Evolutionary conservation across 2,113 vertebrate genomes (phyloP).

Genomic region (Osmerus eperlanus): DNA sequence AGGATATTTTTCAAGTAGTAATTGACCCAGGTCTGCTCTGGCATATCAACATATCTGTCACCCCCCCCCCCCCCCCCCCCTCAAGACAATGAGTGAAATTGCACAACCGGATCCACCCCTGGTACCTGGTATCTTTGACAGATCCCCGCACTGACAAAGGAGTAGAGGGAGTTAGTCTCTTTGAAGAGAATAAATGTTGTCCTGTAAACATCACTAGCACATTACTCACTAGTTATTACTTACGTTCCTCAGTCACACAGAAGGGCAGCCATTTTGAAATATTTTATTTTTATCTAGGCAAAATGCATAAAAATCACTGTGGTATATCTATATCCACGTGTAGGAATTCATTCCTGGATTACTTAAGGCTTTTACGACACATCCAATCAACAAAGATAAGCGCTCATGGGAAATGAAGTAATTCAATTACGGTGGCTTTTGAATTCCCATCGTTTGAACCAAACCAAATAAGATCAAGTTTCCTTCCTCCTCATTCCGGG

Average conservation of each 20-base stretch:
- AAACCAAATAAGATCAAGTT: conserved; percentile 17
- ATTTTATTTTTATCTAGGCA: too few relatives aligned
- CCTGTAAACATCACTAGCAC: conserved; percentile 13
- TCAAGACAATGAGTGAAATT: conserved; percentile 24
- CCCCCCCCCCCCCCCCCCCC: not conserved
- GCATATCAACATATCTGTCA: too few relatives aligned
- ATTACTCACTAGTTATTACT: not conserved
- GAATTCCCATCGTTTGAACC: conserved; percentile 7
- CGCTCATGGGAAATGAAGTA: conserved; percentile 20
- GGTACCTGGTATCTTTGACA: conserved; percentile 65
- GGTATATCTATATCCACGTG: not conserved
- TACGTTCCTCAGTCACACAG: not conserved
- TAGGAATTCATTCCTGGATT: conserved; percentile 10
- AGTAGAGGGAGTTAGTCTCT: conserved; percentile 31
- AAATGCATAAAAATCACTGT: conserved; percentile 3
- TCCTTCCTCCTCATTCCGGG: conserved; percentile 22
- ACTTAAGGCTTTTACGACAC: conserved; percentile 14
- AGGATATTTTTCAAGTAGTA: too few relatives aligned
- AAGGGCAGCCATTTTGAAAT: too few relatives aligned
- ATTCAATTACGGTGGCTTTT: conserved; percentile 17
- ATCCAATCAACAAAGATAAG: conserved; percentile 12
- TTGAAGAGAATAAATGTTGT: conserved; percentile 18
- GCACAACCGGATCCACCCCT: conserved; percentile 55
- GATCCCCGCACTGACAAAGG: too few relatives aligned
- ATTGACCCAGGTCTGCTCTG: too few relatives aligned